Percentiles rank a stretch among this genome's conserved stretches.
These are phyloP conservation scores for Sycophaga agraensis DNA, from an alignment of 1,140 invertebrate genomes.

Conservation along the genomic window DNA sequence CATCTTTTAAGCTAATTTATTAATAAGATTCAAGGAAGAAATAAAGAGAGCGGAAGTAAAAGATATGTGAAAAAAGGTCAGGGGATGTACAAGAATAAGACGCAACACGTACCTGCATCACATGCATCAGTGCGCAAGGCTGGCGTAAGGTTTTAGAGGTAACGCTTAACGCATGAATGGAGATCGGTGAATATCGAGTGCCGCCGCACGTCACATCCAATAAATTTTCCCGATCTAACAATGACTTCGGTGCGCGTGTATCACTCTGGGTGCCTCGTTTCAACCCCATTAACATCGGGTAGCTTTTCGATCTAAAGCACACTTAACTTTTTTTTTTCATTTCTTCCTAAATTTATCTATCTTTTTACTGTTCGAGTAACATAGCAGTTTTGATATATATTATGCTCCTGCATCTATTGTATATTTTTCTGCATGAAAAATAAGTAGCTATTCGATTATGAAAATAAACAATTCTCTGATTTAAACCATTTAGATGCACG, in stretches of 20 bases:
- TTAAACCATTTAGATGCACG: no score
- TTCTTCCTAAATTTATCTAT: no score
- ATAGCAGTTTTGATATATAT: no score
- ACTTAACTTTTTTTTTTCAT: no score
- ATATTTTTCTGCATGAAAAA: no score
- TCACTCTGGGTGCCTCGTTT: conserved; percentile 17
- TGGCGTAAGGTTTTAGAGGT: no score
- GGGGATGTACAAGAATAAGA: neutral
- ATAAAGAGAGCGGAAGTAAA: neutral
- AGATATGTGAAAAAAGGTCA: neutral
- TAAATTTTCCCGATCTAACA: conserved; percentile 19
- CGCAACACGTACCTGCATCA: no score
- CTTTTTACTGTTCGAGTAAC: no score
- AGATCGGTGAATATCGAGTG: conserved; percentile 24
- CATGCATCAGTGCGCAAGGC: no score
- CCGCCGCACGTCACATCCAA: conserved; percentile 1
- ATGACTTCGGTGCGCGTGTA: conserved; percentile 8
- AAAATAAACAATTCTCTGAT: no score
- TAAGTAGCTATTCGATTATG: no score
- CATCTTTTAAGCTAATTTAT: conserved; percentile 17
- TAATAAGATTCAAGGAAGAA: conserved; percentile 2
- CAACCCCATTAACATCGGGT: conserved; percentile 21
- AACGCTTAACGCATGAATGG: neutral
- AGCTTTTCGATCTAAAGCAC: neutral
- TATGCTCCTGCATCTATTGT: no score